These are phyloP conservation scores for Balearica regulorum DNA, from an alignment of 2,797 vertebrate genomes.

Conservation along the genomic window DNA sequence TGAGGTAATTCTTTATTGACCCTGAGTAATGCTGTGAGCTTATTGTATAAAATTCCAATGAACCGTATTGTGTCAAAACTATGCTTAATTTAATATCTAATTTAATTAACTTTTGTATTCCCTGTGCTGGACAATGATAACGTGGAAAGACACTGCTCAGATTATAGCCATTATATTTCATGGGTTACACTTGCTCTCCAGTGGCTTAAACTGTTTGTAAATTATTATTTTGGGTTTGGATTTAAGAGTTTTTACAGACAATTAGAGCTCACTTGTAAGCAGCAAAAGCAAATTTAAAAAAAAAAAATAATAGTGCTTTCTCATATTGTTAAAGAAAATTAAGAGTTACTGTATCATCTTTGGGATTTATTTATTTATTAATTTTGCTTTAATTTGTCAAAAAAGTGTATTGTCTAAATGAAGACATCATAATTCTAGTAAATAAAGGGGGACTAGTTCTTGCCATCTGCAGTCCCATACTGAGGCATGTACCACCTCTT, in stretches of 20 bases:
- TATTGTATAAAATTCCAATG: background rate
- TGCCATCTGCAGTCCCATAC: background rate
- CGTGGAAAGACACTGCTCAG: background rate
- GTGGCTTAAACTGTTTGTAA: background rate
- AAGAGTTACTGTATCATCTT: background rate
- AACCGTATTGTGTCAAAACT: constrained; percentile 3
- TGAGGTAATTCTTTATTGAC: constrained; percentile 58
- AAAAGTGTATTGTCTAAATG: background rate
- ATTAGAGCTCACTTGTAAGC: background rate
- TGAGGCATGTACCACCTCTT: background rate
- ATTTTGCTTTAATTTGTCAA: background rate
- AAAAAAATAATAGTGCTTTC: background rate
- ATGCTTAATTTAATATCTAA: constrained; percentile 20
- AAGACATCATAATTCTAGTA: background rate
- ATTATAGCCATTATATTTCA: background rate
- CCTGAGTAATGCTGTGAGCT: constrained; percentile 39
- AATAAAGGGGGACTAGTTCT: background rate
- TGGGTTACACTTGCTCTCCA: background rate
- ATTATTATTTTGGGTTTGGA: background rate
- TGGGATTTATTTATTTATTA: background rate
- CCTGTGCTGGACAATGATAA: background rate
- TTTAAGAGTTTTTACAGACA: background rate
- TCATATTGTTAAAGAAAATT: background rate
- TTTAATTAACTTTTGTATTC: constrained; percentile 7
- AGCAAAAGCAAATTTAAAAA: background rate